Percentiles rank a stretch among this genome's conserved stretches.
These are phyloP conservation scores for Barnardius zonarius DNA, from an alignment of 2,113 vertebrate species.

Conservation along the genomic window DNA sequence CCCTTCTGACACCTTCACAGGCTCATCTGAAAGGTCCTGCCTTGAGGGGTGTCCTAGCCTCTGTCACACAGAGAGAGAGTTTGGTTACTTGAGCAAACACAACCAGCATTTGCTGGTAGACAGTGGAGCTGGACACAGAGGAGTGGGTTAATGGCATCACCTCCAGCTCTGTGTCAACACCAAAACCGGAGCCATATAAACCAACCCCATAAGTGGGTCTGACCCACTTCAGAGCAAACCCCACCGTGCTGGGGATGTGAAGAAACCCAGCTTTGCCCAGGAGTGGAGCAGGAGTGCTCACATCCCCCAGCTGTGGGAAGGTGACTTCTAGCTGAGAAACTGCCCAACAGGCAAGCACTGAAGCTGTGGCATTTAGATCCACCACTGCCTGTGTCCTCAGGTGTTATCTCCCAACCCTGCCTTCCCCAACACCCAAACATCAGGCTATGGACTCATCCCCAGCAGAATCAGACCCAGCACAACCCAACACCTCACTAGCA, in stretches of 20 bases:
- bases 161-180: background rate
- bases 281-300: background rate
- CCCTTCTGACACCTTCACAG: background rate
- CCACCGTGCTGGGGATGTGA: fast-evolving
- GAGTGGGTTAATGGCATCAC: background rate
- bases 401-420: background rate
- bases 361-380: background rate
- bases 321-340: background rate
- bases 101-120: background rate
- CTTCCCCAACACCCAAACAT: background rate
- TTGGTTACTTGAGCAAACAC: background rate
- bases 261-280: background rate
- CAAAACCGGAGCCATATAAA: background rate
- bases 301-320: fast-evolving
- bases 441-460: background rate
- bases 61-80: background rate
- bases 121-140: background rate
- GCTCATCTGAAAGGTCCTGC: fast-evolving
- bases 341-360: background rate
- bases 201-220: background rate
- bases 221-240: background rate
- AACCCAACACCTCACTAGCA: background rate
- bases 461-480: background rate
- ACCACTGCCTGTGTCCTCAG: background rate
- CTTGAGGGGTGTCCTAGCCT: background rate